These are phyloP conservation scores for Ia io DNA, from an alignment of 2,113 vertebrate genomes.

Conservation along the genomic window DNA sequence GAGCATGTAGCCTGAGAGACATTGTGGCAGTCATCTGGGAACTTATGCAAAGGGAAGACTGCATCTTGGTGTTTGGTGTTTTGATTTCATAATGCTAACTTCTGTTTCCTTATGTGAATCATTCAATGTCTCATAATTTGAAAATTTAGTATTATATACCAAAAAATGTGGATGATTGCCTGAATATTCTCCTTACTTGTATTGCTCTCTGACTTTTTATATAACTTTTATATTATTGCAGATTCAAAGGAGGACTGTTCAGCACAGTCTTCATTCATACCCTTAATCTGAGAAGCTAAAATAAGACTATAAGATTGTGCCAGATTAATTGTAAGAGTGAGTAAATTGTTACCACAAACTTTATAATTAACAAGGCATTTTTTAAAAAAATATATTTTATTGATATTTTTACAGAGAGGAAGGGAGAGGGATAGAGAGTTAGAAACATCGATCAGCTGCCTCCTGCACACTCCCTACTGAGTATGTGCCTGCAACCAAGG, in stretches of 20 bases:
- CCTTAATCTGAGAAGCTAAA: not conserved
- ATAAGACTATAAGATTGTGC: not conserved
- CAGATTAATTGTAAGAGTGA: not conserved
- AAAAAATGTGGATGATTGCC: not conserved
- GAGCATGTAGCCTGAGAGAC: not conserved
- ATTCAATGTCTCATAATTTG: not conserved
- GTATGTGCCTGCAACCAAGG: no score
- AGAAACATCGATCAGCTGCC: no score
- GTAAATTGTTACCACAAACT: not conserved
- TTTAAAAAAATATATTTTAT: no score
- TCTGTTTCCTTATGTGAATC: not conserved
- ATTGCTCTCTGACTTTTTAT: not conserved
- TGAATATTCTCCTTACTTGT: not conserved
- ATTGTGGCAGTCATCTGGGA: not conserved
- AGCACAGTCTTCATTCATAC: not conserved
- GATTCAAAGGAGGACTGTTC: not conserved
- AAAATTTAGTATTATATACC: constrained; percentile 2
- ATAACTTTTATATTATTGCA: not conserved
- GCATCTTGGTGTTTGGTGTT: not conserved
- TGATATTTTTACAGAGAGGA: no score
- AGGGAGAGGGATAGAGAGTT: no score
- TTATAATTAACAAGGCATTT: not conserved
- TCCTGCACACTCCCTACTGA: no score
- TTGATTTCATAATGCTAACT: not conserved
- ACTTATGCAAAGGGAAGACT: not conserved